Base-by-base conservation (phyloP, 2,888 invertebrate species). In the Drosophila koepferae region DNA sequence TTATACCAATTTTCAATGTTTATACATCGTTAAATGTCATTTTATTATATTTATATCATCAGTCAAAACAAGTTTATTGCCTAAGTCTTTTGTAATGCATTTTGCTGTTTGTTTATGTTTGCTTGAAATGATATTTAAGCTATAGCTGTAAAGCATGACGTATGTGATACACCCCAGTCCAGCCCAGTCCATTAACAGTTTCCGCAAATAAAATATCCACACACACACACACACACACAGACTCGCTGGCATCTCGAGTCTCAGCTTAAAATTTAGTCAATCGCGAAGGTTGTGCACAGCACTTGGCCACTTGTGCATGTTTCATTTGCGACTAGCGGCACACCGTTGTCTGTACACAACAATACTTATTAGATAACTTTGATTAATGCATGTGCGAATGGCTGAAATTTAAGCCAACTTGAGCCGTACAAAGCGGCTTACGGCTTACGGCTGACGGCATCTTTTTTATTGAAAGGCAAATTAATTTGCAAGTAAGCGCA, bases 201-300 rank as follows among this genome's bases (percentile, higher is more conserved):
- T 88, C 84, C 84, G 89, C 77, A 86, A 88, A 87, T 63, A 77
- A 86, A 85, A 64, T 70, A 80, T 72, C 54, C 48, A 49, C 62
- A 46, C 60, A 46, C 59, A 46, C 59, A 46, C 56, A 18, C 82
- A 48, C 63, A 46, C 59, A 40, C 63, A 38, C 28, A 28, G 28
- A 28, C 55, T 20, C 86, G 82, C 75, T 75, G 82, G 74, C 70
- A 64, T 64, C 55, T 71, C 31, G 18, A 48, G 72, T 73, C 70
- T 54, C 73, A 72, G 81, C 88, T 81, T 83, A 63, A 83, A 83
- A 81, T 83, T 83, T 79, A 86, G 89, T 86, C 86, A 89, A 81
- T 74, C 84, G 89, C 89, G 87, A 89, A 86, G 85, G 85, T 77
- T 82, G 72, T 67, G 75, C 71, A 68, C 34, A 16, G 54, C 54